Conservation (phyloP, 2,797 vertebrate genomes). For the Eleutherodactylus coqui region DNA sequence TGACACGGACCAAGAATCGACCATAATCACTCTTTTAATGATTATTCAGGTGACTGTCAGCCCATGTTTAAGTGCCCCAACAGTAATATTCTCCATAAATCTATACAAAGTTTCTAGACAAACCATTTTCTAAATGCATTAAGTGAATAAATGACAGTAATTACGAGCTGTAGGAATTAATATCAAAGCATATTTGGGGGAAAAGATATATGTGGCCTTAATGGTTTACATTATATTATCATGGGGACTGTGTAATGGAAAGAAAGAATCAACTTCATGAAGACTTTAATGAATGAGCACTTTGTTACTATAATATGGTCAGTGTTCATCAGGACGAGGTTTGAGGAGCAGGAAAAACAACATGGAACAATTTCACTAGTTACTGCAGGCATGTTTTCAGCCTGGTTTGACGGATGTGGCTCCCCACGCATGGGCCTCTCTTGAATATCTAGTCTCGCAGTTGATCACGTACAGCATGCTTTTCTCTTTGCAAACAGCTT, state of each 20-base stretch:
- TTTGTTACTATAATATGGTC: constrained; percentile 51
- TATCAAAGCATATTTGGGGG: background rate
- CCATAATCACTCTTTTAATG: no score
- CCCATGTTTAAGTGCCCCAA: no score
- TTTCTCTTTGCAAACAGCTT: constrained; percentile 34
- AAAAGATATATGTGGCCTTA: constrained; percentile 16
- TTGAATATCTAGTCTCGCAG: constrained; percentile 46
- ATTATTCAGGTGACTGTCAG: no score
- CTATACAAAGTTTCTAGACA: background rate
- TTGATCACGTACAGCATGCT: constrained; percentile 35
- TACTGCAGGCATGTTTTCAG: constrained; percentile 43
- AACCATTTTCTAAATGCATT: background rate
- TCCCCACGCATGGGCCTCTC: constrained; percentile 47
- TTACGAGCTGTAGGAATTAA: background rate
- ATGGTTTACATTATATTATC: constrained; percentile 33
- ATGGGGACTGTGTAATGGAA: constrained; percentile 36
- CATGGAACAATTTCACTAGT: constrained; percentile 50
- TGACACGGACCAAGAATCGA: no score
- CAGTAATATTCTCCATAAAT: background rate
- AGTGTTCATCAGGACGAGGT: constrained; percentile 42
- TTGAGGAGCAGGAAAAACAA: constrained; percentile 53
- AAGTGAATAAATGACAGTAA: background rate
- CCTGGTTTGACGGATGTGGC: constrained; percentile 40
- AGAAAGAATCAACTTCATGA: constrained; percentile 39
- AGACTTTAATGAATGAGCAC: constrained; percentile 36